A percentile compares a stretch with the other conserved stretches of the same genome.
These are phyloP conservation scores for Panulirus ornatus DNA, from an alignment of 1,140 invertebrate species.

Conservation along the genomic window DNA sequence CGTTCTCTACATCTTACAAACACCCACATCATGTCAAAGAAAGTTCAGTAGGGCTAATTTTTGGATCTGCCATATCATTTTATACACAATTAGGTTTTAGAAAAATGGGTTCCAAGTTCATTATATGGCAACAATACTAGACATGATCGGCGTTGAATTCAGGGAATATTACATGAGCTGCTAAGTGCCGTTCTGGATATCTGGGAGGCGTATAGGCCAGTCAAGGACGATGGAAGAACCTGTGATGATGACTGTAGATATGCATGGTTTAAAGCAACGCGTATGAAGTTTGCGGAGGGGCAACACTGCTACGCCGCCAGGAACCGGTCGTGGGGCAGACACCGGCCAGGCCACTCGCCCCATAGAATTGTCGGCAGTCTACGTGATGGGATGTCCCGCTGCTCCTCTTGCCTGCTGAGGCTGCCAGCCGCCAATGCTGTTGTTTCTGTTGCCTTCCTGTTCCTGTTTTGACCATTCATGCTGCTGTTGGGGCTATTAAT, in stretches of 20 bases:
- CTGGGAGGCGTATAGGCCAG: not conserved
- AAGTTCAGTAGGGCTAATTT: too few relatives aligned
- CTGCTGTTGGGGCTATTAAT: too few relatives aligned
- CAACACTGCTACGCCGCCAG: not conserved
- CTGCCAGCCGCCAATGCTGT: not conserved
- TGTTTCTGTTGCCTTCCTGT: not conserved
- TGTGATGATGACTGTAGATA: not conserved
- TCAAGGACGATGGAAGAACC: not conserved
- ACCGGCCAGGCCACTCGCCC: not conserved
- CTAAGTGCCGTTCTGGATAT: too few relatives aligned
- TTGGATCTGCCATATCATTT: too few relatives aligned
- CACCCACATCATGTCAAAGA: not conserved
- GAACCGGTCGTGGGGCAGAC: not conserved
- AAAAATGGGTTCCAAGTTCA: too few relatives aligned
- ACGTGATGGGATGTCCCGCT: not conserved
- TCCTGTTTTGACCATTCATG: too few relatives aligned
- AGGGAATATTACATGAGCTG: too few relatives aligned
- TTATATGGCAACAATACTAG: too few relatives aligned
- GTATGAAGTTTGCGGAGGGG: not conserved
- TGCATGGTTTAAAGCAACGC: not conserved
- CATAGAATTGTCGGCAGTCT: not conserved
- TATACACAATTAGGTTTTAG: too few relatives aligned
- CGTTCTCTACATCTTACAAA: not conserved
- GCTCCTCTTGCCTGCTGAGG: not conserved
- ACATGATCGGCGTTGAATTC: too few relatives aligned